Evolutionary conservation across 2,888 invertebrate genomes (phyloP), one percentile per base, ranked within the genome.

Genomic region (Ichneumon xanthorius): DNA sequence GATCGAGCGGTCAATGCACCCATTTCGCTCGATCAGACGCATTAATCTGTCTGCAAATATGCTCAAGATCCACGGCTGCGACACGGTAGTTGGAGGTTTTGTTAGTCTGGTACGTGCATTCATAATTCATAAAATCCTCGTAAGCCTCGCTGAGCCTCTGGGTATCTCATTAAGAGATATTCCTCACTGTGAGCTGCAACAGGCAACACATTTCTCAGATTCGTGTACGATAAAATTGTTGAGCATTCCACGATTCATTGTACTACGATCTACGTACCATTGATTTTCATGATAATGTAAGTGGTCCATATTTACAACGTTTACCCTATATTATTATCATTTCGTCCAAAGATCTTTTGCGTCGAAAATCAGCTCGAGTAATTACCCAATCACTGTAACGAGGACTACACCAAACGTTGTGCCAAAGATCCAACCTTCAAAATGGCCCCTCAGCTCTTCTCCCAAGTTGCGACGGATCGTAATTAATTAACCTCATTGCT

Each of bases 1-100:
- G 22, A 40, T 45, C n/a, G 9, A 26, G 40, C 26, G 73, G 73
- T 73, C 73, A 73, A 73, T 61, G 73, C 58, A 58, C 58, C 26
- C 4, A 11, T 72, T 58, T 53, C 58, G n/a, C 14, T 30, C 26
- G 6, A 61, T 26, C 40, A n/a, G 9, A 26, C 19, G 45, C n/a
- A 73, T 61, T 26, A 73, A 76, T 65, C 50, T 6, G 33, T 37
- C 22, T 33, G 11, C 33, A 58, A 22, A 65, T 65, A 76, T 33
- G 19, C 30, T 6, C 19, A 48, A 75, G 30, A 75, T n/a, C 11
- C 63, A 5, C 50, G 53, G 65, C 48, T 22, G 76, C 65, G 37
- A 65, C 48, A 50, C 65, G 63, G 63, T 22, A 45, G 16, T 45
- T 14, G 45, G 45, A 45, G 45, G 16, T 45, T 16, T 45, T 45